phyloP scores from a whole-genome alignment of 2,113 vertebrate genomes.

The Rafetus swinhoei region DNA sequence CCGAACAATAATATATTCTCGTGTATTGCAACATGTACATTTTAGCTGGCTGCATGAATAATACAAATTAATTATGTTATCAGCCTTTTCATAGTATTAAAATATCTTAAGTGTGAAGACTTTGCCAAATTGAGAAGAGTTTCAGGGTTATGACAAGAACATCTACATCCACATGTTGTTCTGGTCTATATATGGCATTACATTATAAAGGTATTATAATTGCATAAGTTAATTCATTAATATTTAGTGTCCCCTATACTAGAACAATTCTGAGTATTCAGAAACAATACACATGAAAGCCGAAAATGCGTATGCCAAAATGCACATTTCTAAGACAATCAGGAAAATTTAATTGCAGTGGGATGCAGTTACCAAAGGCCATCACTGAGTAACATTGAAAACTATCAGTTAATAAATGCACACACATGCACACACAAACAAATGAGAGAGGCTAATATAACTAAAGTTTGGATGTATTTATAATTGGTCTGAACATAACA shows the following conservation, averaged over 20 bases:
- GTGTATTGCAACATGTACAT: neutral
- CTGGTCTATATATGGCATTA: slow-evolving; percentile 37
- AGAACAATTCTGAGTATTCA: neutral
- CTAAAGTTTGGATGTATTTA: neutral
- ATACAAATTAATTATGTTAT: slow-evolving; percentile 5
- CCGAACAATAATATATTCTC: neutral
- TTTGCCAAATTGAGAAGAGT: slow-evolving; percentile 26
- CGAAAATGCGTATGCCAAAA: neutral
- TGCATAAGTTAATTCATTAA: slow-evolving; percentile 54
- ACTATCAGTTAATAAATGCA: neutral
- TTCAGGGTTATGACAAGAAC: slow-evolving; percentile 3
- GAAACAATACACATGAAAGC: neutral
- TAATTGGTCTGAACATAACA: neutral
- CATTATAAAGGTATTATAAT: slow-evolving; percentile 16
- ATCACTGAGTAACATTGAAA: slow-evolving; percentile 12
- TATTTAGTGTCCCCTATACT: neutral
- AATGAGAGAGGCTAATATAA: neutral
- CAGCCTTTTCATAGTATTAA: slow-evolving; percentile 36
- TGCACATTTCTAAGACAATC: neutral
- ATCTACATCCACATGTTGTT: slow-evolving; percentile 31
- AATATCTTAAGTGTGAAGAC: neutral
- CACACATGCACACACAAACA: neutral
- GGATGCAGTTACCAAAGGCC: neutral
- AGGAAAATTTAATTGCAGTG: fast-evolving
- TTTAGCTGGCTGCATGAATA: neutral